phyloP scores from a whole-genome alignment of 2,797 vertebrate species.

The Gobio occitaniae region DNA sequence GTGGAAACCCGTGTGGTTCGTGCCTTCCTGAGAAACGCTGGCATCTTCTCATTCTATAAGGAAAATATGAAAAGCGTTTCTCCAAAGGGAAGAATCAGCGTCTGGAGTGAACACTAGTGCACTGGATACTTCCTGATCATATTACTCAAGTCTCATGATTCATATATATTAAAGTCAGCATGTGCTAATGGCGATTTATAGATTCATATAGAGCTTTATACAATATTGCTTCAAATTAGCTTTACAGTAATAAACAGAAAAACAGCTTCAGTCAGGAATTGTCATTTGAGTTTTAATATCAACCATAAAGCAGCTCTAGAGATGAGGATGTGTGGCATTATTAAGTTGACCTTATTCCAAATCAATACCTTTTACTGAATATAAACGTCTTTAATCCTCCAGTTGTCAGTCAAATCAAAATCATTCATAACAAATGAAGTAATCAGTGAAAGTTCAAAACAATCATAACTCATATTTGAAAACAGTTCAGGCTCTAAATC shows the following conservation, averaged over 20 bases:
- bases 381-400: background rate
- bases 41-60: background rate
- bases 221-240: background rate
- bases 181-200: background rate
- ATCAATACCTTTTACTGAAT: background rate
- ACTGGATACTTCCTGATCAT: background rate
- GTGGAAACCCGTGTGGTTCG: slow-evolving; percentile 48
- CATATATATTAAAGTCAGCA: background rate
- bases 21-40: slow-evolving; percentile 34
- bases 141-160: background rate
- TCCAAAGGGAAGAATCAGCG: background rate
- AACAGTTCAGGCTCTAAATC: background rate
- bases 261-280: background rate
- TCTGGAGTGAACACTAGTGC: background rate
- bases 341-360: too few relatives aligned
- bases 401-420: background rate
- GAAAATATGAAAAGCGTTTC: background rate
- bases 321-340: too few relatives aligned
- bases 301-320: too few relatives aligned
- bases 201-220: background rate
- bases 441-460: background rate
- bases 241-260: background rate
- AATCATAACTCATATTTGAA: background rate
- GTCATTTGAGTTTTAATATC: background rate
- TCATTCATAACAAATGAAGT: background rate